Evolutionary conservation across 2,797 vertebrate genomes (phyloP).

Genomic region (Mus spretus): DNA sequence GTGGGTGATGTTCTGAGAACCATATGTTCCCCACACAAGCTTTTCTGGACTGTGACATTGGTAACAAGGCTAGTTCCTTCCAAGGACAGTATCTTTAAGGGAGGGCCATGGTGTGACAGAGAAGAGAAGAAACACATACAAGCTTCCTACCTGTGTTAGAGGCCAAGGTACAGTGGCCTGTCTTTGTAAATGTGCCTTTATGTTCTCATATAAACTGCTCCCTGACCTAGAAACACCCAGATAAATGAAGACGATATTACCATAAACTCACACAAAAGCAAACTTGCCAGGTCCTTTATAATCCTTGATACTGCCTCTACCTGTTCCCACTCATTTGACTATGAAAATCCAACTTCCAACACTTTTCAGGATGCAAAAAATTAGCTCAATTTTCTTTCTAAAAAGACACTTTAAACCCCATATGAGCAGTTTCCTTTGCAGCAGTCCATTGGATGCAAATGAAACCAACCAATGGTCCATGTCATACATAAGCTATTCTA

Average conservation of each 20-base stretch:
- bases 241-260: slow-evolving; percentile 87
- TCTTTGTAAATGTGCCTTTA: slow-evolving; percentile 62
- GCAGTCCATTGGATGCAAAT: slow-evolving; percentile 74
- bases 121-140: neutral
- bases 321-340: slow-evolving; percentile 84
- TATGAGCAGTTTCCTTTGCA: slow-evolving; percentile 83
- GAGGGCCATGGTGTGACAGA: neutral
- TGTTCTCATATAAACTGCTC: slow-evolving; percentile 77
- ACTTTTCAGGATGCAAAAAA: slow-evolving; percentile 73
- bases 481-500: slow-evolving; percentile 85
- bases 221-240: slow-evolving; percentile 85
- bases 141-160: slow-evolving; percentile 4
- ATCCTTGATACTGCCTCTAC: slow-evolving; percentile 81
- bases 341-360: slow-evolving; percentile 36
- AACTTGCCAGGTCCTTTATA: slow-evolving; percentile 83
- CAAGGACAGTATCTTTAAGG: neutral
- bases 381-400: slow-evolving; percentile 85
- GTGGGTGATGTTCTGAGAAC: neutral
- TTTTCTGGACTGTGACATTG: neutral
- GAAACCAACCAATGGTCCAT: slow-evolving; percentile 82
- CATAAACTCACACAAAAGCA: slow-evolving; percentile 86
- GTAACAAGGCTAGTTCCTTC: neutral
- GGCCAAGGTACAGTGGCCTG: slow-evolving; percentile 3
- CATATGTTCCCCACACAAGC: neutral
- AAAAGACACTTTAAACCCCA: slow-evolving; percentile 81